These are phyloP conservation scores for Hypomesus transpacificus DNA, from an alignment of 2,113 vertebrate species.

Conservation along the genomic window DNA sequence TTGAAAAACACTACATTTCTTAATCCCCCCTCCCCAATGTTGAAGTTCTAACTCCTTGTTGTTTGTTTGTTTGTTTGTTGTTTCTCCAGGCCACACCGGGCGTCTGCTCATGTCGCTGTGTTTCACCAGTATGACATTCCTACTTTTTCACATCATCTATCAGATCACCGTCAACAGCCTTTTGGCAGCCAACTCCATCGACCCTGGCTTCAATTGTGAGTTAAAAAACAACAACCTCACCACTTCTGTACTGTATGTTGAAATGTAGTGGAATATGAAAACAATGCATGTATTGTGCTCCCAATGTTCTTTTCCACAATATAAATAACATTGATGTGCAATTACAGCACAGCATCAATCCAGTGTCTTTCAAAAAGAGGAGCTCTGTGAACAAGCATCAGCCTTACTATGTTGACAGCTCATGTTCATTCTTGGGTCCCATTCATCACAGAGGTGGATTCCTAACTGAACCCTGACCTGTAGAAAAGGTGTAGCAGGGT, in stretches of 20 bases:
- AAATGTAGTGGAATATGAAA: too few species aligned
- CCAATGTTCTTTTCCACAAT: too few species aligned
- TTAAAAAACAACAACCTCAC: conserved; percentile 35
- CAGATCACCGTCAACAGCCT: conserved; percentile 95
- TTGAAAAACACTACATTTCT: conserved; percentile 21
- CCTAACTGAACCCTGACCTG: conserved; percentile 33
- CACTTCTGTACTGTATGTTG: too few species aligned
- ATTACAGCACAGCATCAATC: not conserved
- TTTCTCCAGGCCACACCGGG: conserved; percentile 86
- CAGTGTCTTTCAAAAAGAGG: not conserved
- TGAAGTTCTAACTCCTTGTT: not conserved
- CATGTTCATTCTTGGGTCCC: conserved; percentile 25
- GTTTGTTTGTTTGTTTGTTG: conserved; percentile 42
- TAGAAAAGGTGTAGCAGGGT: conserved; percentile 7
- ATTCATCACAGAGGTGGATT: conserved; percentile 25
- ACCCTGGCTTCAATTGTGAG: conserved; percentile 89
- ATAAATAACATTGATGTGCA: too few species aligned
- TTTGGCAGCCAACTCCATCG: conserved; percentile 77
- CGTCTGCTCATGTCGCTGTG: conserved; percentile 91
- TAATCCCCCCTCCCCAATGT: conserved; percentile 5
- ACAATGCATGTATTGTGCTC: too few species aligned
- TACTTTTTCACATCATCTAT: conserved; percentile 94
- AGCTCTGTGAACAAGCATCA: not conserved
- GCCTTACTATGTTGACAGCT: conserved; percentile 13
- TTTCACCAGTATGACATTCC: conserved; percentile 91